Evolutionary conservation across 2,797 vertebrate species (phyloP).

Genomic region (Eospalax fontanierii): DNA sequence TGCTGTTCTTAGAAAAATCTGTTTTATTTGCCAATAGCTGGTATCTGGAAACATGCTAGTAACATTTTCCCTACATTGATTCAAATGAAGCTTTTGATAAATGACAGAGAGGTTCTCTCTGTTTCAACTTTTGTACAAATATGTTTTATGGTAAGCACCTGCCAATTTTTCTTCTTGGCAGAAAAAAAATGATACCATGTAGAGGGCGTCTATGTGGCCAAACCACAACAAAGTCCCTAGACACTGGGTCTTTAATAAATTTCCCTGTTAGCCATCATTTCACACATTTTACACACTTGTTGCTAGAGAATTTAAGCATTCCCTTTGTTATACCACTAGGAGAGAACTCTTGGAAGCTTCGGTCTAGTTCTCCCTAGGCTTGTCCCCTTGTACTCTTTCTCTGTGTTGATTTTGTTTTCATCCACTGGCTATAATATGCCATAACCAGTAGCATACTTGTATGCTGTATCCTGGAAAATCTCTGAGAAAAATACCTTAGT

Average conservation of each 20-base stretch:
- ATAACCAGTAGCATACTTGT: background rate
- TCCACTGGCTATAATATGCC: background rate
- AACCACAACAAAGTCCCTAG: background rate
- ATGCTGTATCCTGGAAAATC: background rate
- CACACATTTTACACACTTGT: background rate
- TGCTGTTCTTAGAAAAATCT: background rate
- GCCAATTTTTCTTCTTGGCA: background rate
- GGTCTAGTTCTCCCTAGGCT: background rate
- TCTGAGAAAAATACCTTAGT: too few relatives aligned
- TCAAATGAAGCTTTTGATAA: background rate
- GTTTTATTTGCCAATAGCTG: background rate
- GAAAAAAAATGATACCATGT: background rate
- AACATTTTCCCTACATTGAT: background rate
- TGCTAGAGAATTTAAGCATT: background rate
- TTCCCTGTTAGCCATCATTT: background rate
- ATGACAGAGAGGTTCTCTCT: background rate
- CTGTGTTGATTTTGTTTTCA: background rate
- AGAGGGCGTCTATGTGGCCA: background rate
- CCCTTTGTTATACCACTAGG: background rate
- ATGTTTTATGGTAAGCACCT: background rate
- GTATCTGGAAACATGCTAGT: background rate
- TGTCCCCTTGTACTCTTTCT: background rate
- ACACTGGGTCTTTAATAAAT: background rate
- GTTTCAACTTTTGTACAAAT: conserved; percentile 37
- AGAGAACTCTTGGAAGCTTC: background rate